phyloP scores from a whole-genome alignment of 92 coral and sea anemone species.

The Parazoanthus atlanticus region DNA sequence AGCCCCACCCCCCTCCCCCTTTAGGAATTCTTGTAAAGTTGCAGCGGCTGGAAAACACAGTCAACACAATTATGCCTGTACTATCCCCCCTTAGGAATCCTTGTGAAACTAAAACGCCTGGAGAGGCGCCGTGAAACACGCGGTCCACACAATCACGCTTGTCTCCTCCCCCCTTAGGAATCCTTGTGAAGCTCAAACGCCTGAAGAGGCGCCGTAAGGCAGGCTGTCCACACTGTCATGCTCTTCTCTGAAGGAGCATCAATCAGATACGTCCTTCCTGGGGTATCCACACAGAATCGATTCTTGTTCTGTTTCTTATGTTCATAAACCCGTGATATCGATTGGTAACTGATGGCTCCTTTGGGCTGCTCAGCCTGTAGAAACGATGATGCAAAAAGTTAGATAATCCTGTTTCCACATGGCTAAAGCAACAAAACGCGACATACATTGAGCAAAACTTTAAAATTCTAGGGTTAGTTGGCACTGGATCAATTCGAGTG shows the following conservation, averaged over 20 bases:
- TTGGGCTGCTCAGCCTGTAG: conserved; percentile 84
- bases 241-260: conserved; percentile 80
- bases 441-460: too few relatives aligned
- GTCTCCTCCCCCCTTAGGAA: neutral
- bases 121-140: too few relatives aligned
- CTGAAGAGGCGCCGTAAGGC: conserved; percentile 70
- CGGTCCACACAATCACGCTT: neutral
- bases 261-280: conserved; percentile 82
- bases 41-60: too few relatives aligned
- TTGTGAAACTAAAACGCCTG: conserved; percentile 50
- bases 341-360: conserved; percentile 94
- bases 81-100: conserved; percentile 1
- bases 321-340: conserved; percentile 83
- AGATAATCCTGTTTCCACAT: neutral
- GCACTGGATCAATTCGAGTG: too few relatives aligned
- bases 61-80: neutral
- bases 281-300: conserved; percentile 88
- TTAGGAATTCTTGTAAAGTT: too few relatives aligned
- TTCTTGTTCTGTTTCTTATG: conserved; percentile 66
- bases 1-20: neutral
- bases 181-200: conserved; percentile 73
- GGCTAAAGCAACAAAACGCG: too few relatives aligned
- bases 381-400: neutral
- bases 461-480: too few relatives aligned
- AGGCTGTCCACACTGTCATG: conserved; percentile 90